Conservation (phyloP, 2,113 vertebrate species). For the Pontoporia blainvillei region DNA sequence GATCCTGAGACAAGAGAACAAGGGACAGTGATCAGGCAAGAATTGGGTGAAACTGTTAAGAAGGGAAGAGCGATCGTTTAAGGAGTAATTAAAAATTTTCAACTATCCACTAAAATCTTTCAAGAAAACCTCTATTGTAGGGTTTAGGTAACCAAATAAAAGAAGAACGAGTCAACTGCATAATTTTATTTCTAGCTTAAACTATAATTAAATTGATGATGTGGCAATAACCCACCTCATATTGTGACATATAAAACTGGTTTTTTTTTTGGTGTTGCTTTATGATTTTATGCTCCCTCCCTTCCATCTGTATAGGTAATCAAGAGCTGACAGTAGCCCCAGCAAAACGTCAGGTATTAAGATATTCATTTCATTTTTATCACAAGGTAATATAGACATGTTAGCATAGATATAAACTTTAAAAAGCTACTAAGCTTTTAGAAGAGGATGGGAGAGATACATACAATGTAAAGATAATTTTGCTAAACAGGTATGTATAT, state of each 20-base stretch:
- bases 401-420: neutral
- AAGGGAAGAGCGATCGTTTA: neutral
- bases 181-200: constrained; percentile 25
- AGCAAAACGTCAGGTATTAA: neutral
- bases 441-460: neutral
- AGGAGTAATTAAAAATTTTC: neutral
- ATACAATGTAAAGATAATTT: neutral
- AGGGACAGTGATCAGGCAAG: neutral
- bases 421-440: neutral
- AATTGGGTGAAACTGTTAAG: neutral
- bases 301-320: neutral
- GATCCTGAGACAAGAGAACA: neutral
- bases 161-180: neutral
- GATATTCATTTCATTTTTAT: neutral
- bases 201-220: neutral
- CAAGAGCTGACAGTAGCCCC: neutral
- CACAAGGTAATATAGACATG: neutral
- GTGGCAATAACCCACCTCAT: neutral
- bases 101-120: neutral
- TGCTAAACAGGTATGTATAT: neutral
- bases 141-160: neutral
- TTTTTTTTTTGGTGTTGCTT: neutral
- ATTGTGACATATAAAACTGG: neutral
- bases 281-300: neutral
- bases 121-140: neutral